Conservation (phyloP, 2,113 vertebrate genomes). For the Phodopus roborovskii region DNA sequence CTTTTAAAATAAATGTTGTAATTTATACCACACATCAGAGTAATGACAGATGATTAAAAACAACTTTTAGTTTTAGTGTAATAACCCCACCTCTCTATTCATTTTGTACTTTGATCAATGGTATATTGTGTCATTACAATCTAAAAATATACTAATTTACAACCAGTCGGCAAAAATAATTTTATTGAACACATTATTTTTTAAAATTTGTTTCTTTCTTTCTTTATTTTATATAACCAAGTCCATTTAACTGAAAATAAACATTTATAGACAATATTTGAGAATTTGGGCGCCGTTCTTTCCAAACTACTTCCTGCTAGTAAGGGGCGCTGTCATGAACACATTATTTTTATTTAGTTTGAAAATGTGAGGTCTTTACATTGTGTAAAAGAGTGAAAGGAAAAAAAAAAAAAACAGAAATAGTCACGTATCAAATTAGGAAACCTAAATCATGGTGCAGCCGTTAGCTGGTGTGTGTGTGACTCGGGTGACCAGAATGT, state of each 20-base stretch:
- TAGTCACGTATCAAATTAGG: not conserved
- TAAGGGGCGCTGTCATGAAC: too few relatives aligned
- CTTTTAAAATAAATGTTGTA: constrained; percentile 28
- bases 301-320: too few relatives aligned
- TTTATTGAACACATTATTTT: not conserved
- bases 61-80: not conserved
- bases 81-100: not conserved
- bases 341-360: not conserved
- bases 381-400: not conserved
- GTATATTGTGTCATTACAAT: not conserved
- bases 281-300: too few relatives aligned
- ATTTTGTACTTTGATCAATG: constrained; percentile 24
- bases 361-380: not conserved
- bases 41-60: not conserved
- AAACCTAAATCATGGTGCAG: not conserved
- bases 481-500: not conserved
- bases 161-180: not conserved
- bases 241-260: too few relatives aligned
- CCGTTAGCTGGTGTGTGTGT: not conserved
- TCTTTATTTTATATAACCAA: too few relatives aligned
- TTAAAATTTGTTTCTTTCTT: too few relatives aligned
- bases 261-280: too few relatives aligned
- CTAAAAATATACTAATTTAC: constrained; percentile 49
- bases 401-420: constrained; percentile 44
- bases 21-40: not conserved